Percentiles rank a stretch among this genome's conserved stretches.
Conservation (phyloP, 64 coral and sea anemone genomes). For the Actinia tenebrosa region DNA sequence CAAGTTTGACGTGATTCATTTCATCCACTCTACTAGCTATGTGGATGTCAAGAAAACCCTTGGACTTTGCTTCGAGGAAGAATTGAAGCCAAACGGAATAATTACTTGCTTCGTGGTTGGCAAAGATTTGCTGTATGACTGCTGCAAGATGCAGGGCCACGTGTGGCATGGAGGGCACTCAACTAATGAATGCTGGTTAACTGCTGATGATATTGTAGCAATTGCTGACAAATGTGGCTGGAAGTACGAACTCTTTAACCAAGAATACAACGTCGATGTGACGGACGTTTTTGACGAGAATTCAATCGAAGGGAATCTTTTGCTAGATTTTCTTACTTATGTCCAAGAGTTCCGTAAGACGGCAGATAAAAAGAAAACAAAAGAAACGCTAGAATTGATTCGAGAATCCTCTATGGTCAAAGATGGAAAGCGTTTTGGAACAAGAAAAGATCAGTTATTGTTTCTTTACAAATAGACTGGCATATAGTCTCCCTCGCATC, state of each 20-base stretch:
- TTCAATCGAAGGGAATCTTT: slow-evolving; percentile 23
- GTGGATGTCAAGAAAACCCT: neutral
- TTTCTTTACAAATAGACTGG: neutral
- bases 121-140: neutral
- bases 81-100: neutral
- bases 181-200: neutral
- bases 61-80: neutral
- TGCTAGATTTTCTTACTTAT: slow-evolving; percentile 36
- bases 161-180: neutral
- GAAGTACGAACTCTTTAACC: slow-evolving; percentile 23
- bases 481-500: too few species aligned
- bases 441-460: too few species aligned
- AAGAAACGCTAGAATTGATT: neutral
- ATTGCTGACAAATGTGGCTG: slow-evolving; percentile 32
- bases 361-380: neutral
- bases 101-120: neutral
- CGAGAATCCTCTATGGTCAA: neutral
- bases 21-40: neutral
- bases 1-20: slow-evolving; percentile 9
- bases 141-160: neutral
- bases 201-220: neutral
- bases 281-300: slow-evolving; percentile 18
- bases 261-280: slow-evolving; percentile 31
- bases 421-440: neutral
- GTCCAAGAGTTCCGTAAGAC: neutral